phyloP scores from a whole-genome alignment of 2,797 vertebrate genomes.

The Helarctos malayanus region DNA sequence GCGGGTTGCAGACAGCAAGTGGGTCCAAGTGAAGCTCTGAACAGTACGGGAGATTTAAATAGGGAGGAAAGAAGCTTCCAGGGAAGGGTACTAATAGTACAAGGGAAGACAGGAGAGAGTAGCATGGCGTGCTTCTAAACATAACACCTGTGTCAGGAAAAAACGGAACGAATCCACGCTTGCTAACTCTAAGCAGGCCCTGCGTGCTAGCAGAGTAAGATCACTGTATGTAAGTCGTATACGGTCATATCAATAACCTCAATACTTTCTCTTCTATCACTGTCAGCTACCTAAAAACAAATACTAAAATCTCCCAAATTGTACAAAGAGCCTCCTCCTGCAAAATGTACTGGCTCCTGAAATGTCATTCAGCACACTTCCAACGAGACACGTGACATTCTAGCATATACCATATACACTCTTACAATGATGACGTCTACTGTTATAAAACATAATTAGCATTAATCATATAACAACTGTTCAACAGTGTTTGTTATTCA shows the following conservation, averaged over 20 bases:
- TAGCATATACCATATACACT: neutral
- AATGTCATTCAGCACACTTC: neutral
- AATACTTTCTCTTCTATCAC: constrained; percentile 12
- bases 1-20: neutral
- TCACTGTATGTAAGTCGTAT: neutral
- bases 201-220: neutral
- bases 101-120: neutral
- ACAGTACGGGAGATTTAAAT: neutral
- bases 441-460: constrained; percentile 32
- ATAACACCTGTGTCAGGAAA: neutral
- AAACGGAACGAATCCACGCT: neutral
- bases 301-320: neutral
- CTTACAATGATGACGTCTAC: constrained; percentile 24
- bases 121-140: neutral
- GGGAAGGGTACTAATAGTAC: neutral
- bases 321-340: neutral
- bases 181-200: neutral
- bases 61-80: neutral
- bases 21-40: neutral
- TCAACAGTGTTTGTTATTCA: neutral
- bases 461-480: neutral
- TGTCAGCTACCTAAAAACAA: constrained; percentile 3
- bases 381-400: neutral
- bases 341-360: neutral
- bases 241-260: neutral